Percentiles rank a stretch among this genome's conserved stretches.
These are phyloP conservation scores for Amblyopsis hoosieri DNA, from an alignment of 2,797 vertebrate genomes.

Conservation along the genomic window DNA sequence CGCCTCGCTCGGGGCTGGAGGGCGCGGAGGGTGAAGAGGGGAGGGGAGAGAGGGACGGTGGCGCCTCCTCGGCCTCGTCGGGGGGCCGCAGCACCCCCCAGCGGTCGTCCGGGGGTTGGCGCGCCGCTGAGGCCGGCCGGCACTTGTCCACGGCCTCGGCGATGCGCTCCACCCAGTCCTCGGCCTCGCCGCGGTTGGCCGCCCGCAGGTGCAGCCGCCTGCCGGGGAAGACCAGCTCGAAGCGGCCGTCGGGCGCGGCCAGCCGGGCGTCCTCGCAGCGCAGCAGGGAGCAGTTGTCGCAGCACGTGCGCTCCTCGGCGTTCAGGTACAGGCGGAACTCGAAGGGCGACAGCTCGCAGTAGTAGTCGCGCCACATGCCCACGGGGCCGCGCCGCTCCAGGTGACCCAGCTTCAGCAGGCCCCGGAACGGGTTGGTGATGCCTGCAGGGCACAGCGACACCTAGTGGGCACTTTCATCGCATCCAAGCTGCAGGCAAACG, in stretches of 20 bases:
- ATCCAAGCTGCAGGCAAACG: not conserved
- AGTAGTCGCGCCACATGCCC: slow-evolving; percentile 90
- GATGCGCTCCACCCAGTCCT: slow-evolving; percentile 96
- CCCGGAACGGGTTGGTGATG: slow-evolving; percentile 85
- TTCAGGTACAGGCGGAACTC: slow-evolving; percentile 88
- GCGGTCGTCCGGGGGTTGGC: slow-evolving; percentile 69
- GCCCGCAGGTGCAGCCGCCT: slow-evolving; percentile 86
- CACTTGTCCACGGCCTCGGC: slow-evolving; percentile 86
- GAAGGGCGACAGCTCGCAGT: slow-evolving; percentile 91
- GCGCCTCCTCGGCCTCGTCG: slow-evolving; percentile 36
- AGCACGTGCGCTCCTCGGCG: slow-evolving; percentile 82
- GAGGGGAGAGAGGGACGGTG: slow-evolving; percentile 15
- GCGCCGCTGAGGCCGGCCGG: slow-evolving; percentile 65
- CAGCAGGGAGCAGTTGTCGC: slow-evolving; percentile 88
- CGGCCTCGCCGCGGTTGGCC: slow-evolving; percentile 85
- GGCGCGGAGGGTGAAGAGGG: slow-evolving; percentile 34
- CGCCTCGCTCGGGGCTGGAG: slow-evolving; percentile 32
- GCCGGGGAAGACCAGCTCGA: slow-evolving; percentile 85
- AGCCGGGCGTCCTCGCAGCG: slow-evolving; percentile 85
- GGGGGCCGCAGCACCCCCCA: slow-evolving; percentile 81
- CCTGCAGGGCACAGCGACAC: not conserved
- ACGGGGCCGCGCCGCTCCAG: slow-evolving; percentile 84
- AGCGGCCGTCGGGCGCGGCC: slow-evolving; percentile 81
- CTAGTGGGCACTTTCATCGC: not conserved
- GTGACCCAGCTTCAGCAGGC: slow-evolving; percentile 90